Evolutionary conservation across 2,797 vertebrate species (phyloP).

Genomic region (Thripadectes ignobilis): DNA sequence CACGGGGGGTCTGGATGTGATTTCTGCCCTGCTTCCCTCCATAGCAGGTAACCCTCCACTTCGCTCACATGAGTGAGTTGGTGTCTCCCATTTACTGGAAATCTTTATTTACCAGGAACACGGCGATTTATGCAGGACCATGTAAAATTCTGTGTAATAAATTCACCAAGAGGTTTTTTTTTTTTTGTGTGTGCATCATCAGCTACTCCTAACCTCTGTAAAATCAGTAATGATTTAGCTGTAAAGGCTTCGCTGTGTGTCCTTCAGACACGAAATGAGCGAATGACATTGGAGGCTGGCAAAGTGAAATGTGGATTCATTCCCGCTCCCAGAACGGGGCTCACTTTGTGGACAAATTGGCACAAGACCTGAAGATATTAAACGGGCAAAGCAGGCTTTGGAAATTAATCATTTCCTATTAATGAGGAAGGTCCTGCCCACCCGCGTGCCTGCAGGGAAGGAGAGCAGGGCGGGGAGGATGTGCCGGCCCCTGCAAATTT

Average conservation of each 20-base stretch:
- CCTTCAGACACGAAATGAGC: neutral
- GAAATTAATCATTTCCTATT: neutral
- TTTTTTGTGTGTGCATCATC: neutral
- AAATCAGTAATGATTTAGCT: slow-evolving; percentile 35
- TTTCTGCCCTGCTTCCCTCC: neutral
- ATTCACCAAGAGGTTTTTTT: neutral
- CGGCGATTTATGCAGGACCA: neutral
- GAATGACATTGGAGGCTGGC: neutral
- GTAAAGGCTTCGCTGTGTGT: neutral
- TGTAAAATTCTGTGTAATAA: slow-evolving; percentile 6
- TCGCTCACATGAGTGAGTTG: neutral
- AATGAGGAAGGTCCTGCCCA: neutral
- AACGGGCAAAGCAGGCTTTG: neutral
- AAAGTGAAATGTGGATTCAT: neutral
- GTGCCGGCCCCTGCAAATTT: neutral
- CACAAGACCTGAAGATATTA: fast-evolving
- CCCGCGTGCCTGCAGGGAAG: neutral
- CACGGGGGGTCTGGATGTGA: neutral
- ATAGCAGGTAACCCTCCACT: neutral
- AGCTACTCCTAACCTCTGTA: neutral
- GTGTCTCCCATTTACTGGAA: neutral
- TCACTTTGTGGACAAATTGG: neutral
- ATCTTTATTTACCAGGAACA: slow-evolving; percentile 2
- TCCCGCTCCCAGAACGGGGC: neutral
- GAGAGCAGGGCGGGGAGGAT: neutral